Conservation (phyloP, 2,797 vertebrate genomes). For the Lutra lutra region DNA sequence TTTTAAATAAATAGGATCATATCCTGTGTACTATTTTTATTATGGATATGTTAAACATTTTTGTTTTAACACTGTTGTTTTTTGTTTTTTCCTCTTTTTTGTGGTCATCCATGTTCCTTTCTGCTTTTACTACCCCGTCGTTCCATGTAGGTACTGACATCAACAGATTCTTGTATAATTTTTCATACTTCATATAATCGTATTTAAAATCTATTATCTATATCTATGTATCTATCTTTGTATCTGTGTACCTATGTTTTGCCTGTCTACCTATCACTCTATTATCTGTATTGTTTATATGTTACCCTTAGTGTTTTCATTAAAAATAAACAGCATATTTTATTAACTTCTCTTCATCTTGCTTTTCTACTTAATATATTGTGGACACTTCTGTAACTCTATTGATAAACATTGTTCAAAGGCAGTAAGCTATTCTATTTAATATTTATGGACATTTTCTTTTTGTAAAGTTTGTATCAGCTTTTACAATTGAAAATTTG, state of each 20-base stretch:
- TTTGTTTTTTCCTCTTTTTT: background rate
- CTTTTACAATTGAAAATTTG: background rate
- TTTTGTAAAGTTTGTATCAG: background rate
- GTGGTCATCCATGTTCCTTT: background rate
- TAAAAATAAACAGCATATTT: background rate
- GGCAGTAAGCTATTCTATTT: background rate
- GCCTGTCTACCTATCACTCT: background rate
- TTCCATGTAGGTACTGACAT: background rate
- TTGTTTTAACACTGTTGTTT: background rate
- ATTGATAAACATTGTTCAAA: background rate
- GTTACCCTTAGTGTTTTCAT: background rate
- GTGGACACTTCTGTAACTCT: background rate
- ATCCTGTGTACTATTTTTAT: background rate
- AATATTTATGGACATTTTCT: background rate
- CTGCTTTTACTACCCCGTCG: background rate
- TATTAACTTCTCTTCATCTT: background rate
- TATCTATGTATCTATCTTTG: background rate
- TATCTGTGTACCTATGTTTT: background rate
- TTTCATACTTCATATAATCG: background rate
- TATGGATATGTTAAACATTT: background rate
- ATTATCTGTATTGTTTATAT: background rate
- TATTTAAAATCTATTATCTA: background rate
- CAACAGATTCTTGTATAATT: background rate
- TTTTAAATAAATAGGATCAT: background rate
- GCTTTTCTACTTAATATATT: background rate